phyloP scores from a whole-genome alignment of 2,888 invertebrate species.

The Eumacrocentrus americanus region DNA sequence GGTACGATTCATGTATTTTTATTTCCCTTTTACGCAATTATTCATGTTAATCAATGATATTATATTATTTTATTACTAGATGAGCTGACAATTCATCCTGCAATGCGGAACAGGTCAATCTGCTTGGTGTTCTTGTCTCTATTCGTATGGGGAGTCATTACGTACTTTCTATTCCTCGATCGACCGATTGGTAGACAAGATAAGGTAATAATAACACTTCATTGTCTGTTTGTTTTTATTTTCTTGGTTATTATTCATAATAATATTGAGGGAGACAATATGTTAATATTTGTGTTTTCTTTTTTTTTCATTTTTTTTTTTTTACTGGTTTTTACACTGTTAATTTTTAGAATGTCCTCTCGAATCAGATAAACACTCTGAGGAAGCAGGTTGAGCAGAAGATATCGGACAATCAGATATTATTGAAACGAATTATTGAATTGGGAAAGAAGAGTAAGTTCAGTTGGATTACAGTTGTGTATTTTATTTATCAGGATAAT shows the following conservation, averaged over 20 bases:
- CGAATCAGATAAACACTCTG: conserved; percentile 48
- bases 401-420: conserved; percentile 47
- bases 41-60: too few species aligned
- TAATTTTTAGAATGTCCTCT: conserved; percentile 43
- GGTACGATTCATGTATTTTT: too few species aligned
- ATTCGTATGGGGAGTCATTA: conserved; percentile 65
- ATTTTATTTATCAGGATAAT: not conserved
- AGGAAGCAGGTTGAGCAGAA: conserved; percentile 48
- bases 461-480: not conserved
- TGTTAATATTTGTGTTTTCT: not conserved
- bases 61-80: conserved; percentile 36
- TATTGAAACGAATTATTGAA: conserved; percentile 44
- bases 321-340: conserved; percentile 12
- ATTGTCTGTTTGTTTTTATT: conserved; percentile 1
- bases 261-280: not conserved
- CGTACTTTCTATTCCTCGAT: conserved; percentile 64
- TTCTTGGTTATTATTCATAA: not conserved
- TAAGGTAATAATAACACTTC: conserved; percentile 42
- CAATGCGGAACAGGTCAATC: conserved; percentile 59
- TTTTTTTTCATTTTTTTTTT: not conserved
- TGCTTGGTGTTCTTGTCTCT: conserved; percentile 59
- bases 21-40: too few species aligned
- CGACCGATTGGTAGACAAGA: conserved; percentile 58
- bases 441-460: conserved; percentile 45
- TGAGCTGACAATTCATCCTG: conserved; percentile 53